A percentile compares a stretch with the other conserved stretches of the same genome.
Conservation (phyloP, 2,797 vertebrate species). For the Triplophysa yarkandensis region DNA sequence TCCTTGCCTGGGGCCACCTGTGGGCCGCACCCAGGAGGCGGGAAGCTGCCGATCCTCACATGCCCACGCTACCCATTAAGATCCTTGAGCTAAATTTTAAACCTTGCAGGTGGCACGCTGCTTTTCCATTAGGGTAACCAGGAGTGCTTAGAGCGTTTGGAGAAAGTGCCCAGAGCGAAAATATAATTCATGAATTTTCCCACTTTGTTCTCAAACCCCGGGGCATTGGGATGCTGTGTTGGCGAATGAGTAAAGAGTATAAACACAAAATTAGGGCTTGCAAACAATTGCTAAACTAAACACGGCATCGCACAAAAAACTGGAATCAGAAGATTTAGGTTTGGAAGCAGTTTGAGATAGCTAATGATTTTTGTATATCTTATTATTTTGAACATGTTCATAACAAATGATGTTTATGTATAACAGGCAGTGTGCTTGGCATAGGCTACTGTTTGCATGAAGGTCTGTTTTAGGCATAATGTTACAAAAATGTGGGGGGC, state of each 20-base stretch:
- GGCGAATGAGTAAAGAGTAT: constrained; percentile 7
- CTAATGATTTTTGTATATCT: not conserved
- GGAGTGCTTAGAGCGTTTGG: constrained; percentile 59
- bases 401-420: too few relatives aligned
- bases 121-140: constrained; percentile 53
- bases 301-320: not conserved
- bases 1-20: constrained; percentile 55
- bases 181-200: constrained; percentile 53
- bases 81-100: constrained; percentile 58
- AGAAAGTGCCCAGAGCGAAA: constrained; percentile 62
- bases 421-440: too few relatives aligned
- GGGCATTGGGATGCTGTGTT: constrained; percentile 10
- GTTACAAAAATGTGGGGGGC: too few relatives aligned
- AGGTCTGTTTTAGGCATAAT: too few relatives aligned
- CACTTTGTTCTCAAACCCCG: constrained; percentile 32
- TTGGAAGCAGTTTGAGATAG: not conserved
- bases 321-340: too few relatives aligned
- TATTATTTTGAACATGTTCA: too few relatives aligned
- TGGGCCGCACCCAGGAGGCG: constrained; percentile 48
- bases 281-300: not conserved
- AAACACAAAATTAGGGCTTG: constrained; percentile 14
- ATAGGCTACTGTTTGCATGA: too few relatives aligned
- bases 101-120: constrained; percentile 58
- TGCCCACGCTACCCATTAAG: constrained; percentile 49
- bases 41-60: constrained; percentile 54